Percentiles rank a stretch among this genome's conserved stretches.
Evolutionary conservation across 1,140 invertebrate genomes (phyloP).

Genomic region (Zaprionus nigranus): DNA sequence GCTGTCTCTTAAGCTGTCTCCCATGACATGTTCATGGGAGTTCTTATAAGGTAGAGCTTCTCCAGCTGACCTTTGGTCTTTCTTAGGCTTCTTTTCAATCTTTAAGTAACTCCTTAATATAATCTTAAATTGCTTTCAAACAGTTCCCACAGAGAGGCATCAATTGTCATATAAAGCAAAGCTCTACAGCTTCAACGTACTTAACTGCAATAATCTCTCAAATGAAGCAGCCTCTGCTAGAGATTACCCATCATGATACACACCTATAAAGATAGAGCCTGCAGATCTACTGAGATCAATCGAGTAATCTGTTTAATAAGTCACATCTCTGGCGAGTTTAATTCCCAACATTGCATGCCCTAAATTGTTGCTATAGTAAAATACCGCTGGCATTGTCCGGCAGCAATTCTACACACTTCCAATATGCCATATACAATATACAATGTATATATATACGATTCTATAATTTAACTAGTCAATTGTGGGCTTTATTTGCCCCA

Average conservation of each 20-base stretch:
- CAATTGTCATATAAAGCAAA: too few relatives aligned
- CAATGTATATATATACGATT: not conserved
- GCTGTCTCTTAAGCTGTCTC: too few relatives aligned
- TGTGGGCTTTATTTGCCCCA: slow-evolving; percentile 23
- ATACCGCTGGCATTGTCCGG: not conserved
- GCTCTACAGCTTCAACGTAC: not conserved
- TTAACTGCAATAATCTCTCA: not conserved
- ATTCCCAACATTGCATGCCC: too few relatives aligned
- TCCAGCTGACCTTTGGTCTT: too few relatives aligned
- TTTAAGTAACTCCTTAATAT: too few relatives aligned
- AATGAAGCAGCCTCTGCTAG: not conserved
- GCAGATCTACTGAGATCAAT: not conserved
- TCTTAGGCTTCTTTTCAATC: too few relatives aligned
- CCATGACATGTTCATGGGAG: too few relatives aligned
- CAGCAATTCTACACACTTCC: not conserved
- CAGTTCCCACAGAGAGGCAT: not conserved
- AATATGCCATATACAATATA: not conserved
- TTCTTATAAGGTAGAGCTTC: too few relatives aligned
- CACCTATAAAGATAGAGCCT: not conserved
- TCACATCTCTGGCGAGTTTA: not conserved
- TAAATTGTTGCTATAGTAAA: not conserved
- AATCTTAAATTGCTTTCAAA: not conserved
- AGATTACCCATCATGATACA: not conserved
- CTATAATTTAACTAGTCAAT: slow-evolving; percentile 25
- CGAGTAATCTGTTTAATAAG: not conserved